Conservation (phyloP, 2,113 vertebrate species). For the Calypte anna region DNA sequence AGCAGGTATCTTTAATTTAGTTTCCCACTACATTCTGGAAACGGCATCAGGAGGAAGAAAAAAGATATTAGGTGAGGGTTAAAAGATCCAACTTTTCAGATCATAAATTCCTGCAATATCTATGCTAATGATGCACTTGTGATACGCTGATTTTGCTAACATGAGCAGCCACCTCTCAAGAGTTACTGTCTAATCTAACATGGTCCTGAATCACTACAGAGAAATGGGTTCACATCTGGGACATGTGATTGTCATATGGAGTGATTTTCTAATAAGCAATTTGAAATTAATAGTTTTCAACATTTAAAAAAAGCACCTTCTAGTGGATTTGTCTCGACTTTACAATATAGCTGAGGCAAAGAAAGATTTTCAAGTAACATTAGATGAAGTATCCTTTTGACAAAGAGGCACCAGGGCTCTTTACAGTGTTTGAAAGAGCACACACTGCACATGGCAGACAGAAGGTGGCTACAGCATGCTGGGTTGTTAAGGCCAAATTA, state of each 20-base stretch:
- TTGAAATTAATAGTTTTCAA: not conserved
- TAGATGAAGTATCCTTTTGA: not conserved
- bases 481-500: not conserved
- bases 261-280: not conserved
- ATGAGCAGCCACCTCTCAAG: not conserved
- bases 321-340: not conserved
- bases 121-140: not conserved
- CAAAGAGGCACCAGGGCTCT: not conserved
- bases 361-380: not conserved
- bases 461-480: accelerated
- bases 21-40: not conserved
- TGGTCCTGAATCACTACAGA: not conserved
- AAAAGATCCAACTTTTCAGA: not conserved
- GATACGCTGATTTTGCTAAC: not conserved
- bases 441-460: not conserved
- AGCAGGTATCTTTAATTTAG: not conserved
- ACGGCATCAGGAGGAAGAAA: not conserved
- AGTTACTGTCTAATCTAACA: not conserved
- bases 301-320: not conserved
- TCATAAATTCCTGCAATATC: not conserved
- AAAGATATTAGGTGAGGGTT: not conserved
- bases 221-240: not conserved
- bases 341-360: not conserved
- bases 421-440: not conserved
- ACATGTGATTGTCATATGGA: not conserved